Evolutionary conservation across 1,140 invertebrate genomes (phyloP).

Genomic region (Drosophila mojavensis): DNA sequence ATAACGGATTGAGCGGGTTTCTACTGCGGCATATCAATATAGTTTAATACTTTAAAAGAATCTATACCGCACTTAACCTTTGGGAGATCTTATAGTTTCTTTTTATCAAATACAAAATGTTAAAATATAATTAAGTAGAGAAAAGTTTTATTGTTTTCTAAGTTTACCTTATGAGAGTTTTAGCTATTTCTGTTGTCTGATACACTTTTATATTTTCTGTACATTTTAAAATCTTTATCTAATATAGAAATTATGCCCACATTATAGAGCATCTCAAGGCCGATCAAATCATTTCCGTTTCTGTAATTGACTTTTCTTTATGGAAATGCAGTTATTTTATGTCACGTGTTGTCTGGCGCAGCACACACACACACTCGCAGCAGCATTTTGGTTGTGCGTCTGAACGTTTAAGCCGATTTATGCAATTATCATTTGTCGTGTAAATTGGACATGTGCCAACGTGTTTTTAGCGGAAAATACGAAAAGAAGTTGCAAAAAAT

Average conservation of each 20-base stretch:
- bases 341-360: constrained; percentile 59
- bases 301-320: constrained; percentile 56
- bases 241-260: too few species aligned
- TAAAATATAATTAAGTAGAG: too few species aligned
- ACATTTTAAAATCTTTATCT: too few species aligned
- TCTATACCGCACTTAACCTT: background rate
- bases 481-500: constrained; percentile 11
- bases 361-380: background rate
- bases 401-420: constrained; percentile 79
- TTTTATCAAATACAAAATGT: too few species aligned
- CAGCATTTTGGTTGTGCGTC: constrained; percentile 44
- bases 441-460: constrained; percentile 54
- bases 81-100: too few species aligned
- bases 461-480: constrained; percentile 34
- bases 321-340: constrained; percentile 45
- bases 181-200: too few species aligned
- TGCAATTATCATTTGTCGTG: constrained; percentile 81
- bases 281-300: background rate
- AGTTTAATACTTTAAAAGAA: too few species aligned
- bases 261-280: background rate
- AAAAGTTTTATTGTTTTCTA: too few species aligned
- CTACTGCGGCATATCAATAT: too few species aligned
- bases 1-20: background rate
- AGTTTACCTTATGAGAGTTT: too few species aligned
- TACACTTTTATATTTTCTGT: too few species aligned